Conservation (phyloP, 2,797 vertebrate species). For the Phylloscopus collybita region DNA sequence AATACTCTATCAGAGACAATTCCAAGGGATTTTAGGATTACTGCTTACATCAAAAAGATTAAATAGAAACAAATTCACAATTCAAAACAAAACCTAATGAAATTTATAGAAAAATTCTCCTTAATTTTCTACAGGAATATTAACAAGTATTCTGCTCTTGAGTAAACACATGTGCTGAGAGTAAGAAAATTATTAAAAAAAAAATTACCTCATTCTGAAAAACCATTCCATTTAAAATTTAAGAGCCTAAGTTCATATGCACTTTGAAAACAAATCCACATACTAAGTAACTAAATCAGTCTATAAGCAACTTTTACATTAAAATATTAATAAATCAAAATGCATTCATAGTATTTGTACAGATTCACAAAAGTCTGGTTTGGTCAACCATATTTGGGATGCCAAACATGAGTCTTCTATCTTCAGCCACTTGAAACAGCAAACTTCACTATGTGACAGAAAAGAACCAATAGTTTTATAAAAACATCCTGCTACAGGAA, state of each 20-base stretch:
- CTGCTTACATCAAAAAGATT: neutral
- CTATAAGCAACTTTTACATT: neutral
- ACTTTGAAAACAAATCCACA: neutral
- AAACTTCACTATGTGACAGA: neutral
- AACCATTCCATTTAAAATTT: neutral
- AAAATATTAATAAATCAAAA: neutral
- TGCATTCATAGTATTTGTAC: neutral
- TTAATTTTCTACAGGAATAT: neutral
- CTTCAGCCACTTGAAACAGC: neutral
- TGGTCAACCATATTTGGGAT: neutral
- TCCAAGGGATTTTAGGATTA: neutral
- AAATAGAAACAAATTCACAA: neutral
- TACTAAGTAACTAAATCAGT: neutral
- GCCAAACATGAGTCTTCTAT: neutral
- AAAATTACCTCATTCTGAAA: neutral
- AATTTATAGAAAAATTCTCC: neutral
- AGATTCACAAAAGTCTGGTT: neutral
- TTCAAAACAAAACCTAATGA: neutral
- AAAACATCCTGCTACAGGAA: neutral
- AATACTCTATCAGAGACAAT: neutral
- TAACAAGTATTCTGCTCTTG: neutral
- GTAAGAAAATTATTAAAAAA: neutral
- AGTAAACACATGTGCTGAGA: neutral
- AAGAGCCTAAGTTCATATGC: neutral
- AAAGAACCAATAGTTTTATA: neutral